Base-by-base conservation (phyloP, 2,113 vertebrate genomes). In the Pogona vitticeps region DNA sequence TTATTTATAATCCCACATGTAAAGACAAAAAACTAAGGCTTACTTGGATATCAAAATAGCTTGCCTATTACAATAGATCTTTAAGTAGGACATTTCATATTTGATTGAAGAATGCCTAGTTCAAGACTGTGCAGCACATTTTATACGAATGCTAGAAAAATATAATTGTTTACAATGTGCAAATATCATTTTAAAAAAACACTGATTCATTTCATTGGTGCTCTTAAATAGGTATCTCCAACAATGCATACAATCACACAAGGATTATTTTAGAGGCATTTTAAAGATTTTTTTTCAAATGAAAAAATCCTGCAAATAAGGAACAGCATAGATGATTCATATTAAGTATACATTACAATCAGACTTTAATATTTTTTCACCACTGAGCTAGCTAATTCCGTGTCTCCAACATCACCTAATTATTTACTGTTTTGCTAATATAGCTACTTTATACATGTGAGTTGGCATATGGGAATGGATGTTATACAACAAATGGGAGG, bases 51-150 rank as follows among this genome's bases (percentile, higher is more conserved):
- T 84, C 82, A 83, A 2, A 20, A 2, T 0, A 36, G 79, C 65
- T 79, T 88, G 86, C 91, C 83, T 88, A 0, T 73, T 20, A 72
- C 91, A 80, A 83, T 0, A 52, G 81, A 31, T 36, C 76, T 20
- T 92, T 91, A 91, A 56, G 13, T 1, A 1, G 67, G 58, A 59
- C 63, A 33, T 76, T 82, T 38, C 0, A 0, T 33, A 9, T 71
- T 42, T 82, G 28, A 91, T 88, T 40, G 36, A 80, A 73, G 36
- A 86, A 80, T 0, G 13, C 20, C 76, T 59, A 70, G 81, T 85
- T 75, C 28, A 83, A 78, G 23, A 67, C 23, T 88, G 14, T 85
- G 77, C 70, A 28, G 75, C 83, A 71, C 38, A 46, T 38, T 89
- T 67, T 31, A 82, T 72, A 20, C 67, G 59, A 81, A 28, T 77